Conservation (phyloP, 2,797 vertebrate species). For the Epinephelus coioides region DNA sequence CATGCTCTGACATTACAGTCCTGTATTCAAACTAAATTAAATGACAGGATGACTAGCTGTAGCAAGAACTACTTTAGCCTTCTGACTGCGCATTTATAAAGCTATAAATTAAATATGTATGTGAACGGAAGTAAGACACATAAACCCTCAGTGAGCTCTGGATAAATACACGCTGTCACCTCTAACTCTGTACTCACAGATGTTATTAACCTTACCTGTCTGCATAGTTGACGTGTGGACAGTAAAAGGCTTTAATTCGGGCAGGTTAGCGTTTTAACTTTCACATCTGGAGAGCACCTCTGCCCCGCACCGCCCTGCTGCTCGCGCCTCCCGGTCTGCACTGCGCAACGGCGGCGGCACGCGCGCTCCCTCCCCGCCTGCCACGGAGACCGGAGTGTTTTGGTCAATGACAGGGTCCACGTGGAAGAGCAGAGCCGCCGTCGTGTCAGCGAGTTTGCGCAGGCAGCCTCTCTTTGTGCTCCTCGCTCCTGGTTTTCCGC, state of each 20-base stretch:
- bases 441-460: conserved; percentile 52
- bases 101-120: neutral
- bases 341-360: conserved; percentile 70
- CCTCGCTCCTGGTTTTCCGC: conserved; percentile 28
- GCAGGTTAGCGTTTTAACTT: conserved; percentile 17
- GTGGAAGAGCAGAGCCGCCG: conserved; percentile 63
- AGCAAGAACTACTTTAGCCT: neutral
- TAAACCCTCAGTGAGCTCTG: no score
- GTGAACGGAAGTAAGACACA: neutral
- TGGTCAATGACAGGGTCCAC: conserved; percentile 79
- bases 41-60: neutral
- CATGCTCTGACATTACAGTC: neutral
- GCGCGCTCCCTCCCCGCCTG: conserved; percentile 44
- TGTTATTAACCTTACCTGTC: conserved; percentile 61
- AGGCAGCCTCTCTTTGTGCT: conserved; percentile 2
- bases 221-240: conserved; percentile 47
- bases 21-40: neutral
- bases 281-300: conserved; percentile 59
- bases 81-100: neutral
- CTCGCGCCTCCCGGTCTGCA: conserved; percentile 65
- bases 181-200: neutral
- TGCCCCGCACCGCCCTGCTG: conserved; percentile 41
- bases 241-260: neutral
- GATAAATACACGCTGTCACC: neutral
- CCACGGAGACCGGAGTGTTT: conserved; percentile 69